phyloP scores from a whole-genome alignment of 2,797 vertebrate genomes.

The Platyrinchus mystaceus region DNA sequence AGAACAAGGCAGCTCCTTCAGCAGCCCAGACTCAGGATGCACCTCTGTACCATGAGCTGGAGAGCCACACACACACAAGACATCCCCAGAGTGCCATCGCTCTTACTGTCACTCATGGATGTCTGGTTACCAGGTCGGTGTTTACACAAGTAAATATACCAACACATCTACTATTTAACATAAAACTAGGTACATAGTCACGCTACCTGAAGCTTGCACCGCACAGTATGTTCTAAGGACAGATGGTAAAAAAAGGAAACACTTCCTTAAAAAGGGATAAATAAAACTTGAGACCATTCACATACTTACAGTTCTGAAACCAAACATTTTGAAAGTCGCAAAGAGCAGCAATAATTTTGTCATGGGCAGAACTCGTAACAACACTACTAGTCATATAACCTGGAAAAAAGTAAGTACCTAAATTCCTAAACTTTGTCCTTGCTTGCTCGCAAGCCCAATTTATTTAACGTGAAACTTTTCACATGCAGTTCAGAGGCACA shows the following conservation, averaged over 20 bases:
- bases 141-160: not conserved
- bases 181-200: not conserved
- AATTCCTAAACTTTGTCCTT: not conserved
- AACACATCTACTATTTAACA: not conserved
- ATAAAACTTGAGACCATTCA: not conserved
- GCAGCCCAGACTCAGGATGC: not conserved
- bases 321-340: not conserved
- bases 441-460: not conserved
- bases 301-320: not conserved
- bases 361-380: not conserved
- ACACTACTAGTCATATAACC: not conserved
- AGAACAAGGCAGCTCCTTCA: not conserved
- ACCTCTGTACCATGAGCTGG: not conserved
- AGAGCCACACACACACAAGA: not conserved
- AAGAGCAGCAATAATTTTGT: not conserved
- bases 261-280: not conserved
- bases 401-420: not conserved
- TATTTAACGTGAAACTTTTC: not conserved
- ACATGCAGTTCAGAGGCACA: not conserved
- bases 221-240: not conserved
- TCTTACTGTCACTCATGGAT: not conserved
- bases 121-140: not conserved
- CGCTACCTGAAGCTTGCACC: not conserved
- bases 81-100: rapidly evolving
- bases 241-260: not conserved